Percentiles rank a stretch among this genome's conserved stretches.
Evolutionary conservation across 2,797 vertebrate species (phyloP).

Genomic region (Falco concolor): DNA sequence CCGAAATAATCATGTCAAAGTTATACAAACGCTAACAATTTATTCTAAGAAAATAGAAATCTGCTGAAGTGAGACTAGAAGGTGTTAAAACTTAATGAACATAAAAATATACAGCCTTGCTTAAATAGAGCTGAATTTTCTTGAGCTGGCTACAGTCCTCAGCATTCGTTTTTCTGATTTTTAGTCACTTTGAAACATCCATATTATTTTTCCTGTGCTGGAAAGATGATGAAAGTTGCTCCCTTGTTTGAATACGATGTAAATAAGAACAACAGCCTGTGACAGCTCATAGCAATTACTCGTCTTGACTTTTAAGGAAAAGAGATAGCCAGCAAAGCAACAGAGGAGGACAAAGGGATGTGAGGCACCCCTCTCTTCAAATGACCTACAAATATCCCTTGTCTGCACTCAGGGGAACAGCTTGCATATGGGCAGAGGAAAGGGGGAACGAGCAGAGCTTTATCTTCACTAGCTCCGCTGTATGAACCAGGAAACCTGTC

Average conservation of each 20-base stretch:
- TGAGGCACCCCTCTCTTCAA: background rate
- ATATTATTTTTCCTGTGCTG: background rate
- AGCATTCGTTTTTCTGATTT: background rate
- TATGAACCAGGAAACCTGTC: background rate
- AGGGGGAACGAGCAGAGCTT: background rate
- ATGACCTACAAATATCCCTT: background rate
- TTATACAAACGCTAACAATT: slow-evolving; percentile 18
- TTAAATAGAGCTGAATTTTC: background rate
- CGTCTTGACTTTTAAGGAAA: background rate
- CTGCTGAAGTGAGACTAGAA: slow-evolving; percentile 13
- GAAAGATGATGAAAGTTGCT: background rate
- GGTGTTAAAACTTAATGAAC: slow-evolving; percentile 35
- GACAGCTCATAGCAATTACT: background rate
- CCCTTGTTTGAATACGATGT: background rate
- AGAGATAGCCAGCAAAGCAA: background rate
- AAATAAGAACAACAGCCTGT: background rate
- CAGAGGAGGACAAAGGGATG: background rate
- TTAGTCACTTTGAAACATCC: background rate
- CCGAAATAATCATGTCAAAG: background rate
- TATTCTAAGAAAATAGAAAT: slow-evolving; percentile 39
- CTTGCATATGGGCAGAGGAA: background rate
- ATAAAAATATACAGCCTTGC: background rate
- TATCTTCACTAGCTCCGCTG: background rate
- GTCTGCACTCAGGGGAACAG: background rate
- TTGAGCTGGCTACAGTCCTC: background rate